Evolutionary conservation across 1,140 invertebrate genomes (phyloP).

Genomic region (Fragariocoptes setiger): DNA sequence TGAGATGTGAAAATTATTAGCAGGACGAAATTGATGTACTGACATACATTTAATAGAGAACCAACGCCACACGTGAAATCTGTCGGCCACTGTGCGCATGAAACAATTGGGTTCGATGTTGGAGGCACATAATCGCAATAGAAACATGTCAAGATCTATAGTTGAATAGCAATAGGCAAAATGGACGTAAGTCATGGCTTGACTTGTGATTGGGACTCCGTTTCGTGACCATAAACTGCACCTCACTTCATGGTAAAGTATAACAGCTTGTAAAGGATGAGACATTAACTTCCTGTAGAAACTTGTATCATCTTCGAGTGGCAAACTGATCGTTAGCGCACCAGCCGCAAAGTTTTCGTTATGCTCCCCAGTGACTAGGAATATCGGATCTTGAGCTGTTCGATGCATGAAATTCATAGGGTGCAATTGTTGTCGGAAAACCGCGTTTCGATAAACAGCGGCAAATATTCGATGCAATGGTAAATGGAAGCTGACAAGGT

Average conservation of each 20-base stretch:
- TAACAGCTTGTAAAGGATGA: conserved; percentile 64
- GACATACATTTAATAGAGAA: conserved; percentile 21
- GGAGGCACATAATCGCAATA: conserved; percentile 64
- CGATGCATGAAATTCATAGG: conserved; percentile 38
- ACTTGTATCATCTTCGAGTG: neutral
- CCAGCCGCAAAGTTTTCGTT: neutral
- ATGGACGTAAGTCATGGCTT: conserved; percentile 94
- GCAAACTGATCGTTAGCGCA: neutral
- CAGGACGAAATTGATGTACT: conserved; percentile 17
- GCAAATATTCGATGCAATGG: conserved; percentile 76
- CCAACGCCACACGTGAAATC: conserved; percentile 52
- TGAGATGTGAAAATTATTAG: conserved; percentile 20
- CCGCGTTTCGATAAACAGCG: conserved; percentile 59
- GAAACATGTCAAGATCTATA: conserved; percentile 79
- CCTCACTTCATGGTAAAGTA: conserved; percentile 71
- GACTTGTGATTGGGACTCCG: conserved; percentile 81
- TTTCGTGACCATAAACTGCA: conserved; percentile 79
- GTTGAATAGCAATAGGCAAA: conserved; percentile 94
- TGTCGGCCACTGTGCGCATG: conserved; percentile 50
- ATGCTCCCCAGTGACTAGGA: conserved; percentile 31
- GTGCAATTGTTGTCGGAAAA: conserved; percentile 39
- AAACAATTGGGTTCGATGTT: conserved; percentile 53
- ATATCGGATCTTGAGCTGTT: conserved; percentile 24
- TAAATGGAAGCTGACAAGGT: conserved; percentile 72
- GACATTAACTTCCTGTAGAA: conserved; percentile 3